These are phyloP conservation scores for Falco berigora DNA, from an alignment of 2,797 vertebrate species.

Conservation along the genomic window DNA sequence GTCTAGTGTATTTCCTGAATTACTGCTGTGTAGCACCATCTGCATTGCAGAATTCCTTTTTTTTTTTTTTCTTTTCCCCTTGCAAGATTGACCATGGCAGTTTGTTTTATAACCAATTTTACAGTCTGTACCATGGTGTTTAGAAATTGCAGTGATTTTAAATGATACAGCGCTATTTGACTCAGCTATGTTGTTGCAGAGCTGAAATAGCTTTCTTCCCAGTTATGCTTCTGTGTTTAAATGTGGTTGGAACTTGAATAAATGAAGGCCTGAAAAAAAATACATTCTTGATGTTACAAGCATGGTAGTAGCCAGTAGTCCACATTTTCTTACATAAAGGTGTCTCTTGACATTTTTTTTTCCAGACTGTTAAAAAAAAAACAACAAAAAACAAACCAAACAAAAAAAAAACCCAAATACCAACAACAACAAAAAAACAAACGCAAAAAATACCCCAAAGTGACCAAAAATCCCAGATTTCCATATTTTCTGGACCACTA, in stretches of 20 bases:
- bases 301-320: not conserved
- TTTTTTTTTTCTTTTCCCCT: not conserved
- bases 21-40: not conserved
- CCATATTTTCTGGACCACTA: not conserved
- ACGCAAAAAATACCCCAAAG: too few relatives aligned
- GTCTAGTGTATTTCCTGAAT: not conserved
- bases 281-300: not conserved
- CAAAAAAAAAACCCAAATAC: not conserved
- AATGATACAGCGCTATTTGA: not conserved
- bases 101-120: not conserved
- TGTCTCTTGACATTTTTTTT: not conserved
- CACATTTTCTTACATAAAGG: not conserved
- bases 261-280: not conserved
- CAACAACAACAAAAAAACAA: not conserved
- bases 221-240: not conserved
- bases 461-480: not conserved
- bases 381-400: not conserved
- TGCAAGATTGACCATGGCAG: not conserved
- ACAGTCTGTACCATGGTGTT: not conserved
- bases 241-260: not conserved
- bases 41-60: not conserved
- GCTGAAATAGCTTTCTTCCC: not conserved
- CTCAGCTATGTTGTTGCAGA: not conserved
- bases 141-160: not conserved
- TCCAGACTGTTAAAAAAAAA: not conserved